Conservation (phyloP, 2,797 vertebrate species). For the Sebastes aleutianus region DNA sequence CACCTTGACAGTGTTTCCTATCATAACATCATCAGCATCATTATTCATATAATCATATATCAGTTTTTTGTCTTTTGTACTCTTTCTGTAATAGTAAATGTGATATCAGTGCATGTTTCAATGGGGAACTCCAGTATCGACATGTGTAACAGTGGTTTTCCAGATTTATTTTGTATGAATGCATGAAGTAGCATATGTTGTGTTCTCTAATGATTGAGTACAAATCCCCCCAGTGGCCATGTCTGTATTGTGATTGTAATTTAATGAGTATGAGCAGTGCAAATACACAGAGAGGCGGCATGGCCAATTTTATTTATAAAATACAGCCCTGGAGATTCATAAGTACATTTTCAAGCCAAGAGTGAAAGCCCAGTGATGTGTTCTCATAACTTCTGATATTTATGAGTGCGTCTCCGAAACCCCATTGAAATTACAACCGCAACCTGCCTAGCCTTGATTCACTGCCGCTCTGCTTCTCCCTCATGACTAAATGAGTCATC, state of each 20-base stretch:
- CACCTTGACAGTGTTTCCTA: neutral
- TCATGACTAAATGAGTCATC: constrained; percentile 59
- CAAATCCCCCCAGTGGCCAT: neutral
- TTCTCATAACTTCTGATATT: constrained; percentile 25
- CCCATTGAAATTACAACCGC: constrained; percentile 32
- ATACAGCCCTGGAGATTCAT: constrained; percentile 11
- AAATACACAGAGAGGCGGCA: neutral
- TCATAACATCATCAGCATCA: neutral
- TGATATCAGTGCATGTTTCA: neutral
- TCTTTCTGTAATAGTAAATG: neutral
- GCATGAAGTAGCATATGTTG: neutral
- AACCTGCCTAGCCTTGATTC: constrained; percentile 28
- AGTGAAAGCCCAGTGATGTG: constrained; percentile 11
- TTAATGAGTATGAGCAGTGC: neutral
- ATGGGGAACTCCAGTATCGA: neutral
- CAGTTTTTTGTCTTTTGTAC: neutral
- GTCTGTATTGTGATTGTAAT: neutral
- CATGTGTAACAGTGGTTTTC: neutral
- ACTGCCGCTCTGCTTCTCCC: constrained; percentile 41
- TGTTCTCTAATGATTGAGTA: neutral
- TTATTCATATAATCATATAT: no score
- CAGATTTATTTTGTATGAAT: neutral
- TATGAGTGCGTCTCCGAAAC: constrained; percentile 30
- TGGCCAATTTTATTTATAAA: constrained; percentile 9
- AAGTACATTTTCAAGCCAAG: constrained; percentile 3